These are phyloP conservation scores for Euwallacea fornicatus DNA, from an alignment of 1,140 invertebrate species.

Conservation along the genomic window DNA sequence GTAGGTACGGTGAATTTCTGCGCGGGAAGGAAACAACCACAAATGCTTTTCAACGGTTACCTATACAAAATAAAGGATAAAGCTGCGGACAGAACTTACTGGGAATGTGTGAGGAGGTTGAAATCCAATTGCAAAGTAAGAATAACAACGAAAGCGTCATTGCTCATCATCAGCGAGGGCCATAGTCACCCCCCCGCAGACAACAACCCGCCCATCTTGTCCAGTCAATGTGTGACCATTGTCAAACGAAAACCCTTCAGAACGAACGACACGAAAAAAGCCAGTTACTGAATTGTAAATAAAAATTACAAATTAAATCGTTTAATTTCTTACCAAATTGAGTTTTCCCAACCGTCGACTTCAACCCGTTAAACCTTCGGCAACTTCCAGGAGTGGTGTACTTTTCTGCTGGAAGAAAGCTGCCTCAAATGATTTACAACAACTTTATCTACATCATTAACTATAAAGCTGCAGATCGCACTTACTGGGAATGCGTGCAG, in stretches of 20 bases:
- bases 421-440: conserved; percentile 28
- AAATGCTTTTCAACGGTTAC: conserved; percentile 24
- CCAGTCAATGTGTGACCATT: not conserved
- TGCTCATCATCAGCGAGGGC: not conserved
- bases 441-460: conserved; percentile 27
- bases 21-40: conserved; percentile 34
- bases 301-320: too few relatives aligned
- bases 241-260: too few relatives aligned
- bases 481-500: conserved; percentile 9
- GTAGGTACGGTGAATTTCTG: conserved; percentile 10
- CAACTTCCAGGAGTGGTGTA: not conserved
- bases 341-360: too few relatives aligned
- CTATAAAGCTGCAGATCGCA: conserved; percentile 13
- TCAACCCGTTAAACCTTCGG: too few relatives aligned
- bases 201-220: conserved; percentile 10
- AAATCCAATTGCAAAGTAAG: not conserved
- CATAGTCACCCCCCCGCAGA: conserved; percentile 17
- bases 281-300: too few relatives aligned
- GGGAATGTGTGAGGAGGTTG: conserved; percentile 1
- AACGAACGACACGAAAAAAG: too few relatives aligned
- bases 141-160: not conserved
- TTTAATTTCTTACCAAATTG: too few relatives aligned
- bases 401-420: conserved; percentile 28
- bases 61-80: conserved; percentile 26
- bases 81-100: conserved; percentile 7